These are phyloP conservation scores for Poecilia latipinna DNA, from an alignment of 2,113 vertebrate genomes.

Conservation along the genomic window DNA sequence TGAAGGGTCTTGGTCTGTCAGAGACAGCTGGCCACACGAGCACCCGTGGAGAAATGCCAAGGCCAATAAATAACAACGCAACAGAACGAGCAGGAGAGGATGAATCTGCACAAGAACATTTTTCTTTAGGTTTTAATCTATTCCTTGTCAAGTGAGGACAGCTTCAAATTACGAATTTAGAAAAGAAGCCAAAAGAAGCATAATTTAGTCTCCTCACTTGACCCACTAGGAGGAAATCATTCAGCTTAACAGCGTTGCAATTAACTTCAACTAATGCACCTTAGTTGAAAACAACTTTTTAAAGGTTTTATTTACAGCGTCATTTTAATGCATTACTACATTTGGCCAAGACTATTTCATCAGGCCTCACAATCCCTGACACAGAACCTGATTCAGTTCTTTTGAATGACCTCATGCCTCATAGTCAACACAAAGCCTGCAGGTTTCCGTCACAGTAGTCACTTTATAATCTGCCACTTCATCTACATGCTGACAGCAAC, in stretches of 20 bases:
- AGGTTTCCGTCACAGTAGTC: conserved; percentile 55
- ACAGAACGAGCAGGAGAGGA: conserved; percentile 38
- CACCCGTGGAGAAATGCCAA: conserved; percentile 67
- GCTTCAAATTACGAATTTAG: not conserved
- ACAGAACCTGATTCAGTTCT: not conserved
- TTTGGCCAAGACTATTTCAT: not conserved
- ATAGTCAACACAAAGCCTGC: conserved; percentile 23
- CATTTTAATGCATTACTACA: not conserved
- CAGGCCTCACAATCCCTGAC: not conserved
- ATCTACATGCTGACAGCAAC: conserved; percentile 51
- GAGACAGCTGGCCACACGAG: conserved; percentile 65
- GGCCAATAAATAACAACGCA: conserved; percentile 51
- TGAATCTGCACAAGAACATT: conserved; percentile 40
- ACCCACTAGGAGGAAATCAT: not conserved
- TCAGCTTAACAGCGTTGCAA: not conserved
- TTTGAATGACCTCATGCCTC: not conserved
- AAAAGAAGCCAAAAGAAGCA: not conserved
- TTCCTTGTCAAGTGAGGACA: not conserved
- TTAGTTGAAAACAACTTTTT: not conserved
- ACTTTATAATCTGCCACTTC: conserved; percentile 48
- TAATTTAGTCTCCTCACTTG: not conserved
- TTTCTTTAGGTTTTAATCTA: not conserved
- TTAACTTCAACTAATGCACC: not conserved
- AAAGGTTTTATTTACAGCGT: not conserved
- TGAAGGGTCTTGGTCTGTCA: conserved; percentile 56